Evolutionary conservation across 2,797 vertebrate species (phyloP), one percentile per base, ranked within the genome.

Genomic region (Sebastes taczanowskii): DNA sequence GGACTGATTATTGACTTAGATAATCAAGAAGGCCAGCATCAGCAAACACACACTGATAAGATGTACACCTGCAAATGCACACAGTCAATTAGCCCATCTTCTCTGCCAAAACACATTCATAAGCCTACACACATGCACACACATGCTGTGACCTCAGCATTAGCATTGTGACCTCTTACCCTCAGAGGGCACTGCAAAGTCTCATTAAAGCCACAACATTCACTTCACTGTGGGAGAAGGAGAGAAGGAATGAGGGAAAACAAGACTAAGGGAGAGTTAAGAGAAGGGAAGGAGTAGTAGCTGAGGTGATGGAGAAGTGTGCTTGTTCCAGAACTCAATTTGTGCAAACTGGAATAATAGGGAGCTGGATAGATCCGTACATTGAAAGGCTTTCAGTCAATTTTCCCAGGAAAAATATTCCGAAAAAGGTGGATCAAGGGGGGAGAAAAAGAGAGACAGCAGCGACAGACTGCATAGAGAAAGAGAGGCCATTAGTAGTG

Each of bases 121-220:
- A 14, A 16, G 60, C 64, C 38, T 3, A 70, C 66, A 46, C 23
- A 56, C 55, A 25, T 3, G 2, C 56, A 83, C 25, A 73, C 74
- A 68, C 32, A 66, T 35, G 42, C 75, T 66, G 59, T 10, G 52
- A 77, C 59, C 52, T 53, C 1, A 46, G 76, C 69, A 80, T 83
- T 80, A 76, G n/a, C 81, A 77, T 42, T 22, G 2, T 78, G 71
- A 78, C 71, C 71, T 72, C 55, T 87, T 64, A 78, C 53, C 81
- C 53, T 83, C 20, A 56, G 64, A 80, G 74, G 76, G 29, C 62
- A 64, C 38, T 8, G 71, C n/a, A 71, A 72, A 80, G 66, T 75
- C 77, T 91, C 79, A 86, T 83, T 79, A 88, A n/a, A 77, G 72
- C 46, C 75, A 63, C 38, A 82, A 74, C 69, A 74, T 83, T 38